A percentile compares a stretch with the other conserved stretches of the same genome.
phyloP scores from a whole-genome alignment of 2,797 vertebrate genomes.

The Pagetopsis macropterus region DNA sequence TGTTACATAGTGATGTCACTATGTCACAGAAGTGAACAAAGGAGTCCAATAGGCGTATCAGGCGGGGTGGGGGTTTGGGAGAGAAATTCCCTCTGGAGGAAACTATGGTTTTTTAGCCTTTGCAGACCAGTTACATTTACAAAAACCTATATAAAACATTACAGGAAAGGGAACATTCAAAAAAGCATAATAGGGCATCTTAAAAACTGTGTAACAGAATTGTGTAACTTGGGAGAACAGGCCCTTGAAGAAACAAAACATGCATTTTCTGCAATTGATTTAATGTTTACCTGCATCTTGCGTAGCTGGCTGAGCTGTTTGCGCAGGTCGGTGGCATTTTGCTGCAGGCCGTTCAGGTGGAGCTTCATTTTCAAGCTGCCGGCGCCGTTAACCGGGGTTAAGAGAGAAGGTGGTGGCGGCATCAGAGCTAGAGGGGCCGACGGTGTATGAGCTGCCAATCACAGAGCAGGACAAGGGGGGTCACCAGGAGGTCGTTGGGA shows the following conservation, averaged over 20 bases:
- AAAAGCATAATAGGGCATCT: no score
- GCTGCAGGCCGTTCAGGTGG: constrained; percentile 94
- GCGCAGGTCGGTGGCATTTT: constrained; percentile 93
- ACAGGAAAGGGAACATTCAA: no score
- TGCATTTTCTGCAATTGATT: neutral
- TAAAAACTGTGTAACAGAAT: neutral
- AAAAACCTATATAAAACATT: no score
- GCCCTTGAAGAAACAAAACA: neutral
- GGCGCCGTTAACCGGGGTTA: constrained; percentile 84
- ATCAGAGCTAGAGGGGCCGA: constrained; percentile 89
- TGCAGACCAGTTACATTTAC: no score
- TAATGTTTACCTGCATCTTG: constrained; percentile 90
- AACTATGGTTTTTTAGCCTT: no score
- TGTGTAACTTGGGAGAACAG: neutral
- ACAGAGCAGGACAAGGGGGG: constrained; percentile 67
- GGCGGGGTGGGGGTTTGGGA: no score
- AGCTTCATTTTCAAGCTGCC: constrained; percentile 94
- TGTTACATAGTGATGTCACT: no score
- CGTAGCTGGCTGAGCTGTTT: constrained; percentile 93
- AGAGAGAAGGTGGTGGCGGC: constrained; percentile 86
- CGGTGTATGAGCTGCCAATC: constrained; percentile 85
- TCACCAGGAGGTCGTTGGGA: constrained; percentile 48
- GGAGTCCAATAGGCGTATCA: no score
- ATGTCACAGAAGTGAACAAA: no score
- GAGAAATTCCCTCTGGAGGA: no score